These are phyloP conservation scores for Muscicapa comitata DNA, from an alignment of 2,797 vertebrate genomes.

Conservation along the genomic window DNA sequence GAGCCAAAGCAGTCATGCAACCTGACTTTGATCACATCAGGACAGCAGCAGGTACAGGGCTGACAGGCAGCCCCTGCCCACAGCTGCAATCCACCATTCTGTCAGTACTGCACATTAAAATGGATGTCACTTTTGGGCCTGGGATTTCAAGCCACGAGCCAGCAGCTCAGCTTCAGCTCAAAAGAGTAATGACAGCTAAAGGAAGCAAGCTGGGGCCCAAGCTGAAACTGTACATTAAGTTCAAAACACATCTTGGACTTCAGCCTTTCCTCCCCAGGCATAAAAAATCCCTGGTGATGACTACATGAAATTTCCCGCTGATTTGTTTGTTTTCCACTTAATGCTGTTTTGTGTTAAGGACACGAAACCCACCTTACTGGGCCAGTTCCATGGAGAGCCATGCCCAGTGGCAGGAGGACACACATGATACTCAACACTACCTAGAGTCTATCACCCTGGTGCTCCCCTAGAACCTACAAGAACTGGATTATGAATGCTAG, in stretches of 20 bases:
- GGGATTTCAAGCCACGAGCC: background rate
- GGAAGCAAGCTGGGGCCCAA: background rate
- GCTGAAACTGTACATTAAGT: background rate
- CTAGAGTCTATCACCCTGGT: background rate
- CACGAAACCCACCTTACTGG: background rate
- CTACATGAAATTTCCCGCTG: background rate
- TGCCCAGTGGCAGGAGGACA: background rate
- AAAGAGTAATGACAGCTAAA: background rate
- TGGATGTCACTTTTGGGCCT: background rate
- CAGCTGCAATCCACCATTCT: background rate
- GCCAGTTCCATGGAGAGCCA: background rate
- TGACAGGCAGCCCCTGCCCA: background rate
- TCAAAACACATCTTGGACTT: background rate
- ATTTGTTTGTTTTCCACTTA: background rate
- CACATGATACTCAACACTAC: background rate
- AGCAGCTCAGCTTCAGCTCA: background rate
- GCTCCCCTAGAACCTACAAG: background rate
- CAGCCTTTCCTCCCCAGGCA: accelerated
- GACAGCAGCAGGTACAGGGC: background rate
- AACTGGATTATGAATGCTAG: background rate
- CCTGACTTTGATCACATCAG: background rate
- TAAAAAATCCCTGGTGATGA: accelerated
- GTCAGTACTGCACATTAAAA: background rate
- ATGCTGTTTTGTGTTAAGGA: background rate
- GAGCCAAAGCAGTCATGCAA: background rate